Percentiles rank a stretch among this genome's conserved stretches.
phyloP scores from a whole-genome alignment of 1,140 invertebrate species.

The Thaumatotibia leucotreta region DNA sequence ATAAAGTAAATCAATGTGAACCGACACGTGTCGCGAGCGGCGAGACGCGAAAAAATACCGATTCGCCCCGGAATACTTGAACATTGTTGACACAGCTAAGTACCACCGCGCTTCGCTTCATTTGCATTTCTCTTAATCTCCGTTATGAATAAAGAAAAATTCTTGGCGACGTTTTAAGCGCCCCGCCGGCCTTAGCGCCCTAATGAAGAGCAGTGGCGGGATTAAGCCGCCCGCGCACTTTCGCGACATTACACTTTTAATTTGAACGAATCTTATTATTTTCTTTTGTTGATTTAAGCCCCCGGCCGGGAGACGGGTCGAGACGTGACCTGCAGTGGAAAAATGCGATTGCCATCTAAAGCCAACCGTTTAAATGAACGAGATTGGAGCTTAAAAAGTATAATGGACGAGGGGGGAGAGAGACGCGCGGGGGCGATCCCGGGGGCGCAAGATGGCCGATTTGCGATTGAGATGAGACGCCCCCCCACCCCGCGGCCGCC shows the following conservation, averaged over 20 bases:
- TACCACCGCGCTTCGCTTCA: constrained; percentile 64
- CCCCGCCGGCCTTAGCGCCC: constrained; percentile 44
- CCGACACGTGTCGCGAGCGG: constrained; percentile 16
- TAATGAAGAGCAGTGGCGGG: constrained; percentile 68
- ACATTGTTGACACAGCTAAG: constrained; percentile 73
- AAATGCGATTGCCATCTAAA: constrained; percentile 81
- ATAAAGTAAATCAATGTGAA: constrained; percentile 12
- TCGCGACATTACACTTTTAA: constrained; percentile 82
- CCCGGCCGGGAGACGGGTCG: constrained; percentile 71
- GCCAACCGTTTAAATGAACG: constrained; percentile 81
- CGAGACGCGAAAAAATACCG: constrained; percentile 28
- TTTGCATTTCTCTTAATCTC: constrained; percentile 74
- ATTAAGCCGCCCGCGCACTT: constrained; percentile 60
- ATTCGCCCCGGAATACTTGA: constrained; percentile 23
- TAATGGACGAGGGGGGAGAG: constrained; percentile 72
- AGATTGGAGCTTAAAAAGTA: constrained; percentile 82
- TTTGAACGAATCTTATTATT: constrained; percentile 81
- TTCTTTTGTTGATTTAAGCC: constrained; percentile 81
- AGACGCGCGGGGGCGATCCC: constrained; percentile 52
- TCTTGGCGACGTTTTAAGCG: constrained; percentile 62
- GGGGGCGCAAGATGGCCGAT: constrained; percentile 74
- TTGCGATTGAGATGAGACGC: constrained; percentile 76
- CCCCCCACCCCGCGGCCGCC: constrained; percentile 35
- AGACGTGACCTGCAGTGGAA: constrained; percentile 80
- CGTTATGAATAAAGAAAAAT: constrained; percentile 76